A percentile compares a stretch with the other conserved stretches of the same genome.
phyloP scores from a whole-genome alignment of 2,888 invertebrate species.

The Isoperla grammatica region DNA sequence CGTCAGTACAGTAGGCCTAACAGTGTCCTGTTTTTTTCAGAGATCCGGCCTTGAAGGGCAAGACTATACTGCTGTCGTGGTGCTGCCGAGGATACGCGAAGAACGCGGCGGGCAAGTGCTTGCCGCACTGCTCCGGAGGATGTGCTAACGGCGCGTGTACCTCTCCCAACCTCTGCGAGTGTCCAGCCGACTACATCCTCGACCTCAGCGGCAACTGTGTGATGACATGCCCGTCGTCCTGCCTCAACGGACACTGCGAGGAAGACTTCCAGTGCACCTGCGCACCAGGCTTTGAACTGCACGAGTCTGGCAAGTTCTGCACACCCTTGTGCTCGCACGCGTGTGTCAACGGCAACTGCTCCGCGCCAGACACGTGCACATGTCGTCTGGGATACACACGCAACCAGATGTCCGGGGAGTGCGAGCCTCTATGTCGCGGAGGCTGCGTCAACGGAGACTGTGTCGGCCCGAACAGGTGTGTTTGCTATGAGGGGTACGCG shows the following conservation, averaged over 20 bases:
- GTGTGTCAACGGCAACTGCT: slow-evolving; percentile 51
- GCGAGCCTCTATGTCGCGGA: slow-evolving; percentile 45
- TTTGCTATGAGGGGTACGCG: slow-evolving; percentile 34
- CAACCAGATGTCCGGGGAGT: slow-evolving; percentile 41
- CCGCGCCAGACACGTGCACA: slow-evolving; percentile 52
- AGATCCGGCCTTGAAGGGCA: background rate
- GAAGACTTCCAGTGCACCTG: slow-evolving; percentile 58
- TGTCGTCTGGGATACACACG: slow-evolving; percentile 50
- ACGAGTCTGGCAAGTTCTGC: slow-evolving; percentile 36
- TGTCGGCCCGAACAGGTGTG: slow-evolving; percentile 39
- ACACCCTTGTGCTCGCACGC: slow-evolving; percentile 45
- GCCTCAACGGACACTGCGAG: slow-evolving; percentile 60
- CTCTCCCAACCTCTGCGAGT: slow-evolving; percentile 55
- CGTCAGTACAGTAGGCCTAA: too few relatives aligned
- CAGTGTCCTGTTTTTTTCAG: background rate
- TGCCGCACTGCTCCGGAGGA: slow-evolving; percentile 25
- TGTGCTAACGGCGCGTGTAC: slow-evolving; percentile 48
- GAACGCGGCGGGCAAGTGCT: slow-evolving; percentile 50
- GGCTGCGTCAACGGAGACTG: slow-evolving; percentile 42
- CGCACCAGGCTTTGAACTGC: slow-evolving; percentile 50
- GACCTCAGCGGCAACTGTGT: slow-evolving; percentile 52
- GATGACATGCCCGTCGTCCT: slow-evolving; percentile 62
- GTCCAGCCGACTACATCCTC: slow-evolving; percentile 55
- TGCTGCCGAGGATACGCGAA: slow-evolving; percentile 68
- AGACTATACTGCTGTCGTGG: slow-evolving; percentile 36